Evolutionary conservation across 2,113 vertebrate species (phyloP), one percentile per base, ranked within the genome.

Genomic region (Neolamprologus sp.): DNA sequence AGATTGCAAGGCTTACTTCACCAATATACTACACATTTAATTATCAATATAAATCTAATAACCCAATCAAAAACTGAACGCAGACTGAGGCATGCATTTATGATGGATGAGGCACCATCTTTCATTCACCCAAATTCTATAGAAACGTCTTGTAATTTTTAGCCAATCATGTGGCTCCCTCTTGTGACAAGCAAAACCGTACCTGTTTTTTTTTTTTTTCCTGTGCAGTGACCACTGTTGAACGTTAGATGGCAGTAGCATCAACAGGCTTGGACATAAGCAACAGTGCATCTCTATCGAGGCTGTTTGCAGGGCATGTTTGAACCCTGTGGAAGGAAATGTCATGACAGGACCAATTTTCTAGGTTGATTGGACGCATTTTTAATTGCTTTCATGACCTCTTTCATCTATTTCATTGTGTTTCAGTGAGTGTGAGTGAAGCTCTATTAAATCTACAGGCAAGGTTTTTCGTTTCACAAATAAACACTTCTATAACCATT

Each of bases 201-300:
- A 68, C 47, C 4, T 26, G 35, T 26, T 5, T 55, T 1, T 9
- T 55, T 4, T 33, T 31, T 26, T 31, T 12, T 55, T 7, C 28
- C 1, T 5, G 2, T 88, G 92, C 60, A 88, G 80, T 91, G 23
- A 75, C 80, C 6, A 12, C n/a, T 75, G 9, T 31, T 80, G 45
- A 58, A 86, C 93, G 19, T 58, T 91, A 91, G 93, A 86, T 93
- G 93, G 91, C 93, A 93, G 93, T 73, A 89, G 63, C 57, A 75
- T 45, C 87, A 19, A 85, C 63, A 71, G 51, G 16, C 42, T 87
- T n/a, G 13, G 2, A 68, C 17, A 31, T 6, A 4, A 71, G 82
- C 16, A 53, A 82, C 7, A 31, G 6, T 8, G 5, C 9, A 7
- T 33, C 1, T 6, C 8, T 53, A 28, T n/a, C 60, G 21, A 42